Base-by-base conservation (phyloP, 2,888 invertebrate genomes). In the Julus scanicus region DNA sequence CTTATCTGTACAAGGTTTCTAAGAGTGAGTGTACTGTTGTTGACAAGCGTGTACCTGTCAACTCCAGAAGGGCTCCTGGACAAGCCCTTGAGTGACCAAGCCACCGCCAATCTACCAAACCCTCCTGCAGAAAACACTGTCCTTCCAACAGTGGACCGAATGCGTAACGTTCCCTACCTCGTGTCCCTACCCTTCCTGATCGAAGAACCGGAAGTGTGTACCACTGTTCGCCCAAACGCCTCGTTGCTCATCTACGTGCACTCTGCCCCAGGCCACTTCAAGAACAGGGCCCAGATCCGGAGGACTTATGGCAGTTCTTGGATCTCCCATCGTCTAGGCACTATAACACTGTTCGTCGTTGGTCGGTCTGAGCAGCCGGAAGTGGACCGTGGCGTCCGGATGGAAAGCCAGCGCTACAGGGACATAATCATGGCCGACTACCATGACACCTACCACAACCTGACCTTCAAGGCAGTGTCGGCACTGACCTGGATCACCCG, bases 341-440 rank as follows among this genome's bases (percentile, higher is more conserved):
- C 86, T 20, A 29, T 49, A 8, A 86, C 86, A 8, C 49, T 86
- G 17, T 86, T 86, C 49, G 13, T 86, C 2, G n/a, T 86, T 49
- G 86, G 86, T 5, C 86, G 49, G 6, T 44, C 86, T 4, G 20
- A 37, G 5, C 29, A 86, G 1, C 44, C 37, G 2, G 49, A 86
- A 86, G 86, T 49, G 86, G 86, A 44, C 2, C 4, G 44, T 11
- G 86, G 49, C 5, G 49, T 86, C 20, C 20, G 13, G 15, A 20
- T 49, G 37, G 86, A 86, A 17, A 86, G 44, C 20, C 15, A 15
- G 13, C 37, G 86, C 15, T 49, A 86, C 48, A 15, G n/a, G 0
- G 86, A 86, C 49, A 20, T 86, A 49, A 86, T 86, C 20, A 40
- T 37, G 48, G 49, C 44, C 9, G 86, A 86, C n/a, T 86, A 86